phyloP scores from a whole-genome alignment of 2,113 vertebrate genomes.

The Echinops telfairi region DNA sequence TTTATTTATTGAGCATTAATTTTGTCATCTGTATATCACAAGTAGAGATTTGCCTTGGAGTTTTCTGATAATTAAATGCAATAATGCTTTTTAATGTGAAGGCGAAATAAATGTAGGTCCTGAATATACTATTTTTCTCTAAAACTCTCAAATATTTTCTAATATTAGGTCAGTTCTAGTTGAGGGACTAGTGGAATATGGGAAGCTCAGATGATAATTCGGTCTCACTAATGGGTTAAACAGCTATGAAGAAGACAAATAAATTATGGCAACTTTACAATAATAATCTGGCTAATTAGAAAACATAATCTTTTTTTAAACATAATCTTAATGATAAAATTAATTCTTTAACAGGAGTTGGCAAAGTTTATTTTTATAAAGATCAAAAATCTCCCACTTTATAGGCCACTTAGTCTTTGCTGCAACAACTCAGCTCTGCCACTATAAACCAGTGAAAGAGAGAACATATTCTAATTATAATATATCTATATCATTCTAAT shows the following conservation, averaged over 20 bases:
- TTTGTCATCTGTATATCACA: background rate
- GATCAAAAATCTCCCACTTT: background rate
- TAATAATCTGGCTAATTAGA: slow-evolving; percentile 10
- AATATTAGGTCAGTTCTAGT: slow-evolving; percentile 5
- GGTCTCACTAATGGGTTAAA: background rate
- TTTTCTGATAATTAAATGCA: background rate
- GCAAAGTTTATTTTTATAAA: background rate
- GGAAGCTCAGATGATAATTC: background rate
- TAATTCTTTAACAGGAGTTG: background rate
- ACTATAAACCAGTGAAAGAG: background rate
- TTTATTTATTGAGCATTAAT: background rate
- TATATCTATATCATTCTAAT: too few relatives aligned
- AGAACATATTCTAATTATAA: background rate
- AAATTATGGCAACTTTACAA: slow-evolving; percentile 48
- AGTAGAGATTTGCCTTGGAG: background rate
- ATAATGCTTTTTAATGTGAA: background rate
- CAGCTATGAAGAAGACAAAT: background rate
- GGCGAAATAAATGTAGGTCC: background rate
- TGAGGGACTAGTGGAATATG: background rate
- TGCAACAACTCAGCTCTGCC: background rate
- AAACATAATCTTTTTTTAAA: slow-evolving; percentile 51
- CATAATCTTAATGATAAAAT: background rate
- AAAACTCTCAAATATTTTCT: background rate
- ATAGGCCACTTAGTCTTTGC: background rate
- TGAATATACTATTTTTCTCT: background rate